Evolutionary conservation across 2,888 invertebrate species (phyloP), one percentile per base, ranked within the genome.

Genomic region (Macrosoma leucophasiata): DNA sequence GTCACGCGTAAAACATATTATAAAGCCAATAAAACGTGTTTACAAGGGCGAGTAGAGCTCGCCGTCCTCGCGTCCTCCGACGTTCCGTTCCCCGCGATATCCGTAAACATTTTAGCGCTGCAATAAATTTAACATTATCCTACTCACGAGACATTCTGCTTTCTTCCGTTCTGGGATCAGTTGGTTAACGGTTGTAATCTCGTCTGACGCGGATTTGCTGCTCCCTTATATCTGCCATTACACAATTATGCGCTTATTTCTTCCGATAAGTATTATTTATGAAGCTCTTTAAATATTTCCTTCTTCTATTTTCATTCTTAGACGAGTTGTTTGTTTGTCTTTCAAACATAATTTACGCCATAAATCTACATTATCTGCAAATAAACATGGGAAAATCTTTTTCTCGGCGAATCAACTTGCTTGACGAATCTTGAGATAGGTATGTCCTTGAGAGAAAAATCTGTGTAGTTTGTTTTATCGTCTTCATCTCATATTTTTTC

Each of bases 11-110:
- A 81, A 84, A 82, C 84, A 82, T 84, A 82, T 84, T 82, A 82
- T 82, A 84, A 84, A 82, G 79, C 82, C 82, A 82, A 82, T 84
- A 84, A 84, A 84, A 81, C 79, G 82, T 81, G 84, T 84, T 84
- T 82, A 84, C 81, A 82, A 78, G 82, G 81, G 81, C 76, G 82
- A 77, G 74, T 71, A 66, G 72, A 65, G 71, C 71, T 71, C 70
- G 72, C 71, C 74, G 63, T 65, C 58, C 67, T 61, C 59, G 47
- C 38, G 30, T 47, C 51, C 64, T 62, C 61, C 58, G n/a, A n/a
- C n/a, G n/a, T n/a, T n/a, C 68, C 64, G 62, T 69, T 63, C 69
- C 72, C 63, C 70, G 66, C 69, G 74, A 75, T 81, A 81, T 79
- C 76, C 78, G 78, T 81, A 81, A 82, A 84, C 81, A 82, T 81